Evolutionary conservation across 1,140 invertebrate genomes (phyloP), one percentile per base, ranked within the genome.

Genomic region (Lutraria rhynchaena): DNA sequence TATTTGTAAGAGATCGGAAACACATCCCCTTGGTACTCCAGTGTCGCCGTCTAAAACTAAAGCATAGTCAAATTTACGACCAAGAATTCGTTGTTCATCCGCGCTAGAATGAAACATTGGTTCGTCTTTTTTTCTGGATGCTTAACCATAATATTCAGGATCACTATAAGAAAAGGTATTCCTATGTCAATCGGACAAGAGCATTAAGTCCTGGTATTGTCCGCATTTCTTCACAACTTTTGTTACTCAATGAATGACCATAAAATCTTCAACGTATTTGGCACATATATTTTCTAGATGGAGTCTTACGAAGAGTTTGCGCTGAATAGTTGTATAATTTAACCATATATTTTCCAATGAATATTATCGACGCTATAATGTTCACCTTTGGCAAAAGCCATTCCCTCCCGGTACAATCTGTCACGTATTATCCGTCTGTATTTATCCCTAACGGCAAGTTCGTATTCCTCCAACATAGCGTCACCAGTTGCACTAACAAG

Each of bases 121-220:
- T 61, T 89, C 57, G 13, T 83, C 85, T n/a, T 82, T 75, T 13
- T 83, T 74, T 29, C 89, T 44, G n/a, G 87, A 85, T 15, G 41
- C 44, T 19, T 67, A 73, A 0, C 86, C 85, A 44, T 90, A 90
- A 55, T 70, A 82, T 9, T 70, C 65, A 0, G 70, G 24, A 55
- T 90, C 89, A 24, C 86, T 84, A 55, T 90, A 90, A 11, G 83
- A 83, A 51, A 82, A 87, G 3, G 87, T 84, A 13, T 63, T 27
- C 35, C 74, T 65, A 19, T 87, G 82, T 0, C 89, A 88, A 22
- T 85, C 81, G 1, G 87, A 88, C 22, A 90, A 55, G 1, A 90
- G 69, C 86, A 90, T 88, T n/a, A 90, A 67, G 53, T 90, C 88
- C 61, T 90, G 89, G 75, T 90, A 90, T 53, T 90, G 89, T 9